Evolutionary conservation across 2,888 invertebrate genomes (phyloP).

Genomic region (Ligdia adustata): DNA sequence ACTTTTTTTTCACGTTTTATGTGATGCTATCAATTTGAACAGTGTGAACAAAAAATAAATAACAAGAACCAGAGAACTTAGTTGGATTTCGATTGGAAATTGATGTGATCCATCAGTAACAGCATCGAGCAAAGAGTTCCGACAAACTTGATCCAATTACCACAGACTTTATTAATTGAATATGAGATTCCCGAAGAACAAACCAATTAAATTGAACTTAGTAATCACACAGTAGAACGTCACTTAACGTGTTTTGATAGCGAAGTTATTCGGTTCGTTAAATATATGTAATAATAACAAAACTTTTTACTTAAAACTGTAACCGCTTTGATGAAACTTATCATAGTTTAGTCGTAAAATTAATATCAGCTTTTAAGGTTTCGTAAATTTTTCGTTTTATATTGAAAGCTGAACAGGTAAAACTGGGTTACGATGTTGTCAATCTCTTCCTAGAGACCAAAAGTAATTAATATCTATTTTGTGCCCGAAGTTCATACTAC

Average conservation of each 20-base stretch:
- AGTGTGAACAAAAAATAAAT: slow-evolving; percentile 36
- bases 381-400: too few species aligned
- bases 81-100: slow-evolving; percentile 49
- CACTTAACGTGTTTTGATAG: slow-evolving; percentile 63
- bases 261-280: slow-evolving; percentile 56
- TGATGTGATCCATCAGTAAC: slow-evolving; percentile 57
- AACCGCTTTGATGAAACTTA: slow-evolving; percentile 37
- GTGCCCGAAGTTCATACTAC: too few species aligned
- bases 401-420: too few species aligned
- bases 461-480: too few species aligned
- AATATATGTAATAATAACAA: slow-evolving; percentile 57
- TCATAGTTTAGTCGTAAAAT: slow-evolving; percentile 52
- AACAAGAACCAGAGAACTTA: slow-evolving; percentile 42
- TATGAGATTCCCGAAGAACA: slow-evolving; percentile 58
- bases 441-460: too few species aligned
- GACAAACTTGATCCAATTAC: slow-evolving; percentile 62
- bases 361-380: slow-evolving; percentile 46
- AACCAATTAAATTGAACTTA: slow-evolving; percentile 67
- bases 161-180: slow-evolving; percentile 66
- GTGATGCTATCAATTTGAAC: slow-evolving; percentile 5
- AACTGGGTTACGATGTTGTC: too few species aligned
- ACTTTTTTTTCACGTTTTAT: too few species aligned
- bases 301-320: slow-evolving; percentile 44
- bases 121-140: slow-evolving; percentile 43
- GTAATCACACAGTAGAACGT: slow-evolving; percentile 66